phyloP scores from a whole-genome alignment of 1,140 invertebrate species.

The Drosophila mauritiana region DNA sequence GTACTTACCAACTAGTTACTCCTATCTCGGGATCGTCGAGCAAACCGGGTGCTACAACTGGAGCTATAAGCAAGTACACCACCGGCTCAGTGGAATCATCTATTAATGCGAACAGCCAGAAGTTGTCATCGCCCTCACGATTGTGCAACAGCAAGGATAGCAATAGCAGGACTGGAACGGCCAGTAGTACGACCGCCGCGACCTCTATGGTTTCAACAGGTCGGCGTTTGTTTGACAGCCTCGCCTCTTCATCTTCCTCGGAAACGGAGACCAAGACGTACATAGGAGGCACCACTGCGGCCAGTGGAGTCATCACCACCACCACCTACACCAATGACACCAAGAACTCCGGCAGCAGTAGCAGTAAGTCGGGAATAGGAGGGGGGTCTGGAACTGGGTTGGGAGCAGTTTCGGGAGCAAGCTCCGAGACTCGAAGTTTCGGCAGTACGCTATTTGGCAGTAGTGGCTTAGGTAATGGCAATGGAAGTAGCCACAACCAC shows the following conservation, averaged over 20 bases:
- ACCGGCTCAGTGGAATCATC: conserved; percentile 47
- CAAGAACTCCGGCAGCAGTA: conserved; percentile 57
- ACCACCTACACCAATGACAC: conserved; percentile 72
- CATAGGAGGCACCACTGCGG: conserved; percentile 60
- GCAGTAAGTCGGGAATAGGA: conserved; percentile 53
- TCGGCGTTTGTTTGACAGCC: conserved; percentile 75
- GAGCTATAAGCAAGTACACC: conserved; percentile 72
- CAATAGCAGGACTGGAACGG: conserved; percentile 27
- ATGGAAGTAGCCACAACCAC: conserved; percentile 34
- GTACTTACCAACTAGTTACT: conserved; percentile 74
- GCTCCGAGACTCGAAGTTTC: conserved; percentile 61
- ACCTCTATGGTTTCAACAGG: conserved; percentile 75
- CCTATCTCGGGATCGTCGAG: conserved; percentile 35
- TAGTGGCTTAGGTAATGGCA: conserved; percentile 60
- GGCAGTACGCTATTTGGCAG: conserved; percentile 67
- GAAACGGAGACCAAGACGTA: conserved; percentile 78
- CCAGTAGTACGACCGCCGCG: conserved; percentile 48
- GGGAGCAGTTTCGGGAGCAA: conserved; percentile 34
- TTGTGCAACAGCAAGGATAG: conserved; percentile 40
- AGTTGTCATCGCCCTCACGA: conserved; percentile 66
- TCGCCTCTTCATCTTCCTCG: conserved; percentile 76
- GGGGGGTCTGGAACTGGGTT: conserved; percentile 46
- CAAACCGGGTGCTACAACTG: conserved; percentile 59
- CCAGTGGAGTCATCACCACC: conserved; percentile 58
- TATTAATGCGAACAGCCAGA: conserved; percentile 53